Conservation (phyloP, 2,888 invertebrate species). For the Drosophila monieri region DNA sequence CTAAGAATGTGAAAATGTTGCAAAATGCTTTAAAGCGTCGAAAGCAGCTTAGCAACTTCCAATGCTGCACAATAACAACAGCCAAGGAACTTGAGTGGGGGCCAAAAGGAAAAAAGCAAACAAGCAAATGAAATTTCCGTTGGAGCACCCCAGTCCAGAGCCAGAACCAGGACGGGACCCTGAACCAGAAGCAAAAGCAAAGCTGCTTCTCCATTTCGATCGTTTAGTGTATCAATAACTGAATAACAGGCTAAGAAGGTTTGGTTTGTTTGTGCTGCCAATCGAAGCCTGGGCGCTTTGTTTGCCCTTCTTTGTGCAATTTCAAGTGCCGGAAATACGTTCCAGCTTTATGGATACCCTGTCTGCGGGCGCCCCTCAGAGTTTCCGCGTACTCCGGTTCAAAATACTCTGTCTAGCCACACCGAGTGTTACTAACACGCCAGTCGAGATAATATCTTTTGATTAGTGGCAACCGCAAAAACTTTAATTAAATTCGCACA, state of each 20-base stretch:
- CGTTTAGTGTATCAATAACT: constrained; percentile 46
- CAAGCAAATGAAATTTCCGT: constrained; percentile 78
- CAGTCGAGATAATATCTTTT: constrained; percentile 77
- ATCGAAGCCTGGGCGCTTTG: constrained; percentile 29
- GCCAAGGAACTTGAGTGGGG: constrained; percentile 42
- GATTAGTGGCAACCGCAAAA: constrained; percentile 79
- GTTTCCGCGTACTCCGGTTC: constrained; percentile 1
- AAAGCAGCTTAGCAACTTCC: constrained; percentile 44
- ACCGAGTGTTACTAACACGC: constrained; percentile 26
- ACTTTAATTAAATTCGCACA: constrained; percentile 79
- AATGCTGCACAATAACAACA: constrained; percentile 48
- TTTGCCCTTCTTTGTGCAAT: constrained; percentile 57
- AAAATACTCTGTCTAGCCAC: constrained; percentile 36
- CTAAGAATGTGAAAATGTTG: background rate
- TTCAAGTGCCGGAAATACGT: constrained; percentile 74
- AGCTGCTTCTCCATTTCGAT: constrained; percentile 14
- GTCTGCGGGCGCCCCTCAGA: constrained; percentile 15
- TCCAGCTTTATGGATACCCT: constrained; percentile 60
- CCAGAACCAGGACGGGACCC: background rate
- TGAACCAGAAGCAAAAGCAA: constrained; percentile 1
- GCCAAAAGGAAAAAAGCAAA: constrained; percentile 59
- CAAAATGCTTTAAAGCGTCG: constrained; percentile 31
- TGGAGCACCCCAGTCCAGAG: constrained; percentile 21
- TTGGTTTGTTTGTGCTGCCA: constrained; percentile 12
- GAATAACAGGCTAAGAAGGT: constrained; percentile 21